phyloP scores from a whole-genome alignment of 1,140 invertebrate species.

The Idris sp. region DNA sequence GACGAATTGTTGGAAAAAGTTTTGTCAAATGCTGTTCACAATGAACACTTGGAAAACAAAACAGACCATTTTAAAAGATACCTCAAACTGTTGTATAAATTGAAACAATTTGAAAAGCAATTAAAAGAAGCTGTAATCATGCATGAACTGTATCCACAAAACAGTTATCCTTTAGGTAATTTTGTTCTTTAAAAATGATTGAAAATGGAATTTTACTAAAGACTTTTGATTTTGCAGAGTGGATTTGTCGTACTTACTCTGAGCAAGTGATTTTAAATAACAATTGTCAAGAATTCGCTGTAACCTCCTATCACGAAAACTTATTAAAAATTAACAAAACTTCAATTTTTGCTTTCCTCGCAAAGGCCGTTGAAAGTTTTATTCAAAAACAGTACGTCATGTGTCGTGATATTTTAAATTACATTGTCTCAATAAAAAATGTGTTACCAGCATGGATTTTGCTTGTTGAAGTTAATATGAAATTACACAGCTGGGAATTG shows the following conservation, averaged over 20 bases:
- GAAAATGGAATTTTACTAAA: slow-evolving; percentile 7
- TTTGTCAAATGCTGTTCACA: slow-evolving; percentile 64
- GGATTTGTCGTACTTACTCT: slow-evolving; percentile 81
- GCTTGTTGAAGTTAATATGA: slow-evolving; percentile 78
- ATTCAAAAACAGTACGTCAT: slow-evolving; percentile 78
- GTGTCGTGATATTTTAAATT: slow-evolving; percentile 78
- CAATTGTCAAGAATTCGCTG: slow-evolving; percentile 71
- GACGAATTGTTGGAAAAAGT: slow-evolving; percentile 68
- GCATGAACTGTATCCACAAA: slow-evolving; percentile 76
- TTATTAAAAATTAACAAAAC: slow-evolving; percentile 78
- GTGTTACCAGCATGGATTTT: slow-evolving; percentile 76
- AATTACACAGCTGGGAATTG: slow-evolving; percentile 80
- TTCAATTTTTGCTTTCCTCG: slow-evolving; percentile 81
- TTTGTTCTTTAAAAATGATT: too few species aligned
- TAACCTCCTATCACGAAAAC: slow-evolving; percentile 76
- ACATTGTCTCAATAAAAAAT: slow-evolving; percentile 66
- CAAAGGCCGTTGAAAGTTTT: slow-evolving; percentile 80
- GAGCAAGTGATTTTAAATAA: slow-evolving; percentile 75
- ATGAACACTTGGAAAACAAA: slow-evolving; percentile 61
- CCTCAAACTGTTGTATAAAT: slow-evolving; percentile 79
- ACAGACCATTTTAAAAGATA: slow-evolving; percentile 79
- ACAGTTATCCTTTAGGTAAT: slow-evolving; percentile 76
- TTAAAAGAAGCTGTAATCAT: slow-evolving; percentile 78
- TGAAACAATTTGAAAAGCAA: slow-evolving; percentile 73
- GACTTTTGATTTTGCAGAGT: slow-evolving; percentile 72